Evolutionary conservation across 2,797 vertebrate genomes (phyloP), one percentile per base, ranked within the genome.

Genomic region (Furcifer pardalis): DNA sequence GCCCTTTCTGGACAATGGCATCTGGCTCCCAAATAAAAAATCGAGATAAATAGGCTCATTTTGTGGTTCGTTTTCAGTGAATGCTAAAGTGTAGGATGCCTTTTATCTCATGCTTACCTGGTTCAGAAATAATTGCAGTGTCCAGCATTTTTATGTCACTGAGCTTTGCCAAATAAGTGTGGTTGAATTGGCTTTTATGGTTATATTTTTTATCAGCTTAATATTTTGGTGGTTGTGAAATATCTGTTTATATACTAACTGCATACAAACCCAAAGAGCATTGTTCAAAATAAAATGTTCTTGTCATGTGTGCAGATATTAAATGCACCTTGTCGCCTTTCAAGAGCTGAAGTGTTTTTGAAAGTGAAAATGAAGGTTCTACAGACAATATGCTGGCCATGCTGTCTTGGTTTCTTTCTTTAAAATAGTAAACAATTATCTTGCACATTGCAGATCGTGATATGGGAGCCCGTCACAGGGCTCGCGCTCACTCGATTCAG

Each of bases 391-490:
- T 56, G 13, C 52, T 56, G 17, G 52, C 21, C 52, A 56, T 40
- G 4, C 21, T 62, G 52, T 35, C 59, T 42, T 49, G 12, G 52
- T 85, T 75, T 7, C 9, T 69, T 76, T 59, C 17, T 30, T 59
- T 81, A 76, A 75, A 60, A 56, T 77, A 69, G 40, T 37, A 21
- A 46, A 6, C 44, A 62, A 71, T 76, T 62, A 17, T 71, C 12
- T 62, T 52, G 5, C 63, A 2, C 83, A 7, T 79, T 84, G 59
- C 91, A 99, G 98, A 99, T 90, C 97, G 98, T 0, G 98, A 99
- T 62, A 99, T 99, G 98, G 98, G 98, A 19, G 98, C 98, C 90
- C 97, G 98, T 81, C 98, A 99, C 84, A 98, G 98, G 0, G 98
- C 98, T 60, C 97, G 98, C 0, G 98, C 98, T 82, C 98, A 99